Percentiles rank a stretch among this genome's conserved stretches.
These are phyloP conservation scores for Zoanthus solanderi DNA, from an alignment of 92 coral and sea anemone genomes.

Conservation along the genomic window DNA sequence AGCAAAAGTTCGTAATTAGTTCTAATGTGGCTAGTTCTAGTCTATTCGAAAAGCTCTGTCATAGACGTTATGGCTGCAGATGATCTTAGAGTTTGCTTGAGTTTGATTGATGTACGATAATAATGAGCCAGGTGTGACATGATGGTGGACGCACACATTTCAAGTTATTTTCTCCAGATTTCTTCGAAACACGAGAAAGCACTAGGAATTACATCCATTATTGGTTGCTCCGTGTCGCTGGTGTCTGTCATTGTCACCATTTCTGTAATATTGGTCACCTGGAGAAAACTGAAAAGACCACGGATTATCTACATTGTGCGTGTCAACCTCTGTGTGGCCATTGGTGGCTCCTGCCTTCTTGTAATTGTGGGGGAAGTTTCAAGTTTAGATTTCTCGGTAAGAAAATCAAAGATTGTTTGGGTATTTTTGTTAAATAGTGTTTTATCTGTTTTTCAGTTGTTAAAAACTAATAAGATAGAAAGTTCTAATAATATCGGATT, in stretches of 20 bases:
- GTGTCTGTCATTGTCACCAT: constrained; percentile 79
- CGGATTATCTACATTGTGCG: constrained; percentile 17
- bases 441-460: too few species aligned
- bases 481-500: too few species aligned
- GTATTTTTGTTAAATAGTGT: background rate
- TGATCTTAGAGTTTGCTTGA: too few species aligned
- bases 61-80: too few species aligned
- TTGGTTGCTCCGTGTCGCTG: constrained; percentile 88
- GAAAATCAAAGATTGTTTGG: background rate
- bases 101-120: too few species aligned
- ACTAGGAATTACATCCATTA: constrained; percentile 80
- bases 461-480: too few species aligned
- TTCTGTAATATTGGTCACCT: constrained; percentile 68
- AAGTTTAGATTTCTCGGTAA: constrained; percentile 14
- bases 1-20: too few species aligned
- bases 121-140: too few species aligned
- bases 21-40: too few species aligned
- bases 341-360: background rate
- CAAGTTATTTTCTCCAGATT: background rate
- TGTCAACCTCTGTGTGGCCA: constrained; percentile 21
- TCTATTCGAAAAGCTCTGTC: too few species aligned
- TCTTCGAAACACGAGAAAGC: constrained; percentile 65
- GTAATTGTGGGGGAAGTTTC: constrained; percentile 14
- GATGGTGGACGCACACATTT: too few species aligned
- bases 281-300: constrained; percentile 56